Evolutionary conservation across 2,113 vertebrate species (phyloP).

Genomic region (Salvelinus alpinus): DNA sequence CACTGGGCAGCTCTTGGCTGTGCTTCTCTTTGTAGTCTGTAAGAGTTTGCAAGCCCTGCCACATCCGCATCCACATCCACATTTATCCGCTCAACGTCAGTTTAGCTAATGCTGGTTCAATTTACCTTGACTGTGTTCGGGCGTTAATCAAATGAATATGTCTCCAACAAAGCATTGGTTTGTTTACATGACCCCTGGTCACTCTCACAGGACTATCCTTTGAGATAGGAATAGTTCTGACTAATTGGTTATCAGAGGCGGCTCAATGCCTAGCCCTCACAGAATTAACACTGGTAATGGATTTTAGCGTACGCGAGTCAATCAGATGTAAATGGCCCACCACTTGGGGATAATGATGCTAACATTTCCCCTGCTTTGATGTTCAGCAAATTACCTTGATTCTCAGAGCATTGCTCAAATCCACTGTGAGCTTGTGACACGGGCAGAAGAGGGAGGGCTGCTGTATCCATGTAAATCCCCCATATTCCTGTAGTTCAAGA

Average conservation of each 20-base stretch:
- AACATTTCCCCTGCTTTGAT: slow-evolving; percentile 4
- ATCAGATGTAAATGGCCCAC: slow-evolving; percentile 2
- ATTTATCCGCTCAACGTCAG: too few species aligned
- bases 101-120: not conserved
- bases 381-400: slow-evolving; percentile 21
- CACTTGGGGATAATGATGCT: slow-evolving; percentile 8
- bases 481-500: not conserved
- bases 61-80: too few species aligned
- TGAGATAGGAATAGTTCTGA: not conserved
- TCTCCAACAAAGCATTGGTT: not conserved
- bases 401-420: not conserved
- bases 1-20: too few species aligned
- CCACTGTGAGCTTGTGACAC: not conserved
- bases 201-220: not conserved
- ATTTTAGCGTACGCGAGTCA: not conserved
- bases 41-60: too few species aligned
- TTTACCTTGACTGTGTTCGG: not conserved
- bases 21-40: too few species aligned
- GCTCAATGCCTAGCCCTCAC: not conserved
- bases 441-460: not conserved
- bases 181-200: slow-evolving; percentile 11
- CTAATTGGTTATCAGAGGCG: not conserved
- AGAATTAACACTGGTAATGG: slow-evolving; percentile 7
- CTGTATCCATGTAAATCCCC: not conserved
- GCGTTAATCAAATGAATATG: not conserved